Conservation (phyloP, 1,140 invertebrate species). For the Helicoverpa armigera region DNA sequence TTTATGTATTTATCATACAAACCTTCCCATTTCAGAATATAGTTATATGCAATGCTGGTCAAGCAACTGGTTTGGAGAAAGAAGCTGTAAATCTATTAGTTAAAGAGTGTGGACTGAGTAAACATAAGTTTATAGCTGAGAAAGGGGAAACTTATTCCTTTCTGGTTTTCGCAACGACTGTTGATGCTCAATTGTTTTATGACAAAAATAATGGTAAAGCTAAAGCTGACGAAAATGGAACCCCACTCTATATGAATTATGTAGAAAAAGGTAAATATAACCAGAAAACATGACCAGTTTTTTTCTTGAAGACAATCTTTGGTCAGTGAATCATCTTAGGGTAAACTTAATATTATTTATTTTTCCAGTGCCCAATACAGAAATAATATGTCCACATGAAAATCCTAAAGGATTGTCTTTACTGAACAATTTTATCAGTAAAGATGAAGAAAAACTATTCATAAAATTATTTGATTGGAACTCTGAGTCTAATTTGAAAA, state of each 20-base stretch:
- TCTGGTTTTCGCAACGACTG: constrained; percentile 65
- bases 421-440: constrained; percentile 91
- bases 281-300: not conserved
- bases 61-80: constrained; percentile 78
- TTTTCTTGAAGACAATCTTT: no score
- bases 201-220: constrained; percentile 69
- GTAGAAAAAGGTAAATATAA: constrained; percentile 69
- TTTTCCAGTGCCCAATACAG: constrained; percentile 72
- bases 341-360: not conserved
- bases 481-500: constrained; percentile 89
- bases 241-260: constrained; percentile 74
- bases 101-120: constrained; percentile 48
- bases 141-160: constrained; percentile 78
- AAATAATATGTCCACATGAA: constrained; percentile 65
- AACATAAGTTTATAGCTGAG: constrained; percentile 72
- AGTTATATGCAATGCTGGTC: constrained; percentile 78
- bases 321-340: no score
- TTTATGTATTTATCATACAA: no score
- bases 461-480: constrained; percentile 89
- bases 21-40: constrained; percentile 69
- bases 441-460: constrained; percentile 90
- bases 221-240: constrained; percentile 58
- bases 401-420: constrained; percentile 92
- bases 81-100: constrained; percentile 60
- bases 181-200: constrained; percentile 67